Percentiles rank a stretch among this genome's conserved stretches.
These are phyloP conservation scores for Axis porcinus DNA, from an alignment of 2,113 vertebrate species.

Conservation along the genomic window DNA sequence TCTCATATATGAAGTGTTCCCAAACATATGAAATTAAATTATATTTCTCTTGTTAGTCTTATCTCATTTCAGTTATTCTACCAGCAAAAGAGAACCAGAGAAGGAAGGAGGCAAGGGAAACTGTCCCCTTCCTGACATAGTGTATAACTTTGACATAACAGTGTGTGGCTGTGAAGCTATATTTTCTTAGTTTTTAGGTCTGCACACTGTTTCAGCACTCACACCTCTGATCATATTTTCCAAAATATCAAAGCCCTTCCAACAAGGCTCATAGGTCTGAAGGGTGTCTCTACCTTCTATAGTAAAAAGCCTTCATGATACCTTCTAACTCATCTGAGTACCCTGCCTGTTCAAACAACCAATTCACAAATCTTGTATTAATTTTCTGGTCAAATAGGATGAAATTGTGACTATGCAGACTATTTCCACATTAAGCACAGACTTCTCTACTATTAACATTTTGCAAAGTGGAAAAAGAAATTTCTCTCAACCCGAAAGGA, in stretches of 20 bases:
- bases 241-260: background rate
- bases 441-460: background rate
- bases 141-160: background rate
- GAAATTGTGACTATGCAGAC: background rate
- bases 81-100: background rate
- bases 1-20: background rate
- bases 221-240: background rate
- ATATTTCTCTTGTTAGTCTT: background rate
- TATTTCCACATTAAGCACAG: background rate
- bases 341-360: background rate
- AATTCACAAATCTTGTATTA: background rate
- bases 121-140: background rate
- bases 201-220: background rate
- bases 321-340: background rate
- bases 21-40: background rate
- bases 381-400: background rate
- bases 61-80: background rate
- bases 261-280: background rate
- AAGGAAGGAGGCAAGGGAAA: background rate
- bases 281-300: background rate
- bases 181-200: background rate
- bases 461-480: background rate
- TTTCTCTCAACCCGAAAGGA: background rate
- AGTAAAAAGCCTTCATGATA: background rate
- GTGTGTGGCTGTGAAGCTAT: background rate